phyloP scores from a whole-genome alignment of 2,888 invertebrate species.

The Pantelozetes paolii region DNA sequence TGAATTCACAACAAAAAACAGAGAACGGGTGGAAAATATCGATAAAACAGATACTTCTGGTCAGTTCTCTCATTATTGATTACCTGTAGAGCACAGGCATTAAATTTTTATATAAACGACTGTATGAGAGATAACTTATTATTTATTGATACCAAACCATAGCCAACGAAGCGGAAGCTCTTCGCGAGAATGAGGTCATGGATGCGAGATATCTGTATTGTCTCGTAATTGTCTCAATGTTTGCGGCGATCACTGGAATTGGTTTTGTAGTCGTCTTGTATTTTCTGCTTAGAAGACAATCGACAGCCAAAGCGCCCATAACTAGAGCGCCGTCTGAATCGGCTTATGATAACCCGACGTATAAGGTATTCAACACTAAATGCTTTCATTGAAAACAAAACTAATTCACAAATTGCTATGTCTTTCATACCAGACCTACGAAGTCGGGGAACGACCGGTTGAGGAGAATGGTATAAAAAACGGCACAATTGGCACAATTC shows the following conservation, averaged over 20 bases:
- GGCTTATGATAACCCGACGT: slow-evolving; percentile 88
- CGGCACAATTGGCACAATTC: slow-evolving; percentile 30
- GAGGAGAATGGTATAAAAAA: slow-evolving; percentile 43
- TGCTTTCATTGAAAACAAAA: neutral
- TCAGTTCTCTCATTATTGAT: neutral
- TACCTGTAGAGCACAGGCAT: neutral
- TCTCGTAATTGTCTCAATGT: slow-evolving; percentile 77
- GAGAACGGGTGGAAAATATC: slow-evolving; percentile 49
- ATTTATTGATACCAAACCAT: neutral
- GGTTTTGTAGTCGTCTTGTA: slow-evolving; percentile 73
- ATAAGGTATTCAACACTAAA: slow-evolving; percentile 69
- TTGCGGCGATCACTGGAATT: slow-evolving; percentile 77
- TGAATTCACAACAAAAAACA: slow-evolving; percentile 77
- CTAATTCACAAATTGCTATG: slow-evolving; percentile 37
- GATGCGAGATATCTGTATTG: slow-evolving; percentile 78
- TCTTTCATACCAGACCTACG: slow-evolving; percentile 47
- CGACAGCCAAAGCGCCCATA: slow-evolving; percentile 69
- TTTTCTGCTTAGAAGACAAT: slow-evolving; percentile 69
- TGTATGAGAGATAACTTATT: neutral
- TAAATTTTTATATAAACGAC: neutral
- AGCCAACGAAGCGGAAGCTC: slow-evolving; percentile 45
- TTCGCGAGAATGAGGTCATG: slow-evolving; percentile 38
- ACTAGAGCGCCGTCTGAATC: slow-evolving; percentile 73
- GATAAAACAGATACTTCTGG: slow-evolving; percentile 32
- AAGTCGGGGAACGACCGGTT: slow-evolving; percentile 46